Evolutionary conservation across 1,140 invertebrate genomes (phyloP), one percentile per base, ranked within the genome.

Genomic region (Listronotus oregonensis): DNA sequence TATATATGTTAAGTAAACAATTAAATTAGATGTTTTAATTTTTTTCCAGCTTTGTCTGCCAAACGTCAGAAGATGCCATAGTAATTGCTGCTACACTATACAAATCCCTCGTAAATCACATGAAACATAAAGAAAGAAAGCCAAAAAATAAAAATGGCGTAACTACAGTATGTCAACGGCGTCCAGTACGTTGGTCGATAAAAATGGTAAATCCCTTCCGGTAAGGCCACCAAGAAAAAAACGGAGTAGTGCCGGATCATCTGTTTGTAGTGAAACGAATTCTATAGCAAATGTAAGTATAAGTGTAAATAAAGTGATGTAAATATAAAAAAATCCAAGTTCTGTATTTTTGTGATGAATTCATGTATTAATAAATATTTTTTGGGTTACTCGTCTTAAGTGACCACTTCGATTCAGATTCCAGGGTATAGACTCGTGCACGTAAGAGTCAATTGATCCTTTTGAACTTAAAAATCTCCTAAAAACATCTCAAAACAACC

Each of bases 1-100:
- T n/a, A n/a, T n/a, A n/a, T n/a, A n/a, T 37, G 34, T 10, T 5
- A 37, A 10, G 3, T 12, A 37, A 9, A 37, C 8, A 37, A 37
- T 10, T 1, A 37, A 37, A 10, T 37, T 12, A 37, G 3, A 37
- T 37, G 3, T 4, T 37, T 14, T 18, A 43, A 27, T 46, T 47
- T 64, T 62, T 31, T 52, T n/a, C n/a, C n/a, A 73, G 72, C 12
- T 96, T 95, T 80, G 90, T 92, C 60, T 96, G 93, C 80, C 87
- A 89, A 73, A 88, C 85, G 70, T 88, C 92, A 11, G 92, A 95
- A 79, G 93, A 95, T 64, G 34, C 34, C 34, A 37, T 37, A 37
- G 34, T 37, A 37, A 37, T 37, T 37, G 34, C 34, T 0, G 34
- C 34, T 1, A 37, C 34, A 8, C 34, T 37, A 7, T 37, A 37